Evolutionary conservation across 2,888 invertebrate species (phyloP), one percentile per base, ranked within the genome.

Genomic region (Platycheirus albimanus): DNA sequence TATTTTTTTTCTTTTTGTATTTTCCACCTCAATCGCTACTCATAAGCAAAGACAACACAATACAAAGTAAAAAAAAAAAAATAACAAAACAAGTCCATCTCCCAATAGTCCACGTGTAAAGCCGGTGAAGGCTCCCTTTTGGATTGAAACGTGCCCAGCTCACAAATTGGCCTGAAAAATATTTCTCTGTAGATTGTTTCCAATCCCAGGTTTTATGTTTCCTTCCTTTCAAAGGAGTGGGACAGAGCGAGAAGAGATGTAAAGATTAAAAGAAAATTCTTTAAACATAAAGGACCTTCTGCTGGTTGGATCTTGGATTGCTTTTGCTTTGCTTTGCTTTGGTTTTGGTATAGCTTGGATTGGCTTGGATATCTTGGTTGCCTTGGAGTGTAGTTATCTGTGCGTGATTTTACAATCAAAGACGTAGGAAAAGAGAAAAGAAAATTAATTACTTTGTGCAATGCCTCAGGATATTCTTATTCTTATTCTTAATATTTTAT

Each of bases 401-500:
- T 81, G 80, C 70, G 66, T 76, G 76, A 70, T 75, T 77, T 77
- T 54, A 72, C 66, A 74, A 36, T 63, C 61, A 56, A 56, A 66
- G 71, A 24, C 30, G 36, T 51, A 24, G 30, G 56, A 49, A 52
- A 71, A 38, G 15, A 63, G 43, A 51, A 45, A 63, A 47, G 43
- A 38, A 80, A 76, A 75, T 70, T 76, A 81, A 81, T 81, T 81
- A 66, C 76, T 81, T 54, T 81, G 76, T 66, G 45, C 45, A 76
- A 52, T 52, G 66, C 70, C 76, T 66, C 15, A 54, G 64, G 76
- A 66, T 41, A 45, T 61, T 61, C 47, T 52, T 49, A 41, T 58
- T 58, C 24, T 58, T 56, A 20, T 41, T 43, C 24, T 19, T 67
- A 6, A n/a, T n/a, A n/a, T n/a, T n/a, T n/a, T n/a, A n/a, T n/a